phyloP scores from a whole-genome alignment of 1,140 invertebrate species.

The Macrobrachium rosenbergii region DNA sequence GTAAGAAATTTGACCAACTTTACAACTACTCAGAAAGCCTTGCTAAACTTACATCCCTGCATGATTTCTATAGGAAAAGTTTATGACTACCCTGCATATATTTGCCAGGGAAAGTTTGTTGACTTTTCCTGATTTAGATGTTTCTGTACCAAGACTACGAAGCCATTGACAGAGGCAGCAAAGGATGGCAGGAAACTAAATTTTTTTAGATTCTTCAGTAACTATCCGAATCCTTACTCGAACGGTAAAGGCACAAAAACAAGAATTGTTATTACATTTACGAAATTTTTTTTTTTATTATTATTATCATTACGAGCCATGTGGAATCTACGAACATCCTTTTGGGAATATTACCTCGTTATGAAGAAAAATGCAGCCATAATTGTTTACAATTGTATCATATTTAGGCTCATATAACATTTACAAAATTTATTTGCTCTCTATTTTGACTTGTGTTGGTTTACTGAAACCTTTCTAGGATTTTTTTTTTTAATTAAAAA shows the following conservation, averaged over 20 bases:
- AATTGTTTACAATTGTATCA: no score
- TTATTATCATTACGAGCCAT: neutral
- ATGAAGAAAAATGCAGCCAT: neutral
- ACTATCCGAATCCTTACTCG: slow-evolving; percentile 33
- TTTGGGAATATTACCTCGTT: no score
- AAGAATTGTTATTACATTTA: neutral
- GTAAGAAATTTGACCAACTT: no score
- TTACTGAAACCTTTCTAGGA: no score
- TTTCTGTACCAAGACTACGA: slow-evolving; percentile 56
- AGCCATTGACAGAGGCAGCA: slow-evolving; percentile 34
- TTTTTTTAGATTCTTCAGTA: slow-evolving; percentile 4
- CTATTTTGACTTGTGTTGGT: no score
- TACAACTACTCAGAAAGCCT: no score
- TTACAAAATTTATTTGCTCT: no score
- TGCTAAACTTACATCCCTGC: no score
- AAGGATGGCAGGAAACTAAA: slow-evolving; percentile 8
- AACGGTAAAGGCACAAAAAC: slow-evolving; percentile 28
- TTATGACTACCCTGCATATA: neutral
- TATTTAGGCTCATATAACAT: no score
- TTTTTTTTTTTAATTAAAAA: no score
- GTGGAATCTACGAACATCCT: neutral
- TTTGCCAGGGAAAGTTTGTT: neutral
- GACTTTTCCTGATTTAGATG: neutral
- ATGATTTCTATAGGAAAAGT: no score
- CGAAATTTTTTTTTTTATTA: neutral